Evolutionary conservation across 2,113 vertebrate genomes (phyloP).

Genomic region (Zonotrichia leucophrys): DNA sequence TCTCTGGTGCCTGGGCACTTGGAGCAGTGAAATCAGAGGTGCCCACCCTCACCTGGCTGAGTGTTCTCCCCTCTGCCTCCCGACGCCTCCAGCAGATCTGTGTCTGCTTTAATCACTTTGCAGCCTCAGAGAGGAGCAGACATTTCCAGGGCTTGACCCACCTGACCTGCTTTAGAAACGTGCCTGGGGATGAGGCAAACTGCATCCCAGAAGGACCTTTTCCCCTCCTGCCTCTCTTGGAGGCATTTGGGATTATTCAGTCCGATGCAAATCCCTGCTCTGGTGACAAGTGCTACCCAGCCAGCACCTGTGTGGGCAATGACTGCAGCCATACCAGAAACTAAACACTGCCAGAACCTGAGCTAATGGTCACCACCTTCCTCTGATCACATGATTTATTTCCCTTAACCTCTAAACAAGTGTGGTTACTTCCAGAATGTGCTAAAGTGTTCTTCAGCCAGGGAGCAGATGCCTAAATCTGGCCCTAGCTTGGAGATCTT

Average conservation of each 20-base stretch:
- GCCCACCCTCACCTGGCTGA: not conserved
- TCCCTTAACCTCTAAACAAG: not conserved
- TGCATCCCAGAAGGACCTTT: not conserved
- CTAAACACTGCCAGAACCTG: fast-evolving
- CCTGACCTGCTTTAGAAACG: not conserved
- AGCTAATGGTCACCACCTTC: not conserved
- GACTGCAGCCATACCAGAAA: not conserved
- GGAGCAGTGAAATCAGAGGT: fast-evolving
- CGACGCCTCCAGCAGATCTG: not conserved
- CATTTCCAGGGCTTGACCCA: not conserved
- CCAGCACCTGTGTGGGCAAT: fast-evolving
- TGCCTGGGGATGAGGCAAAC: not conserved
- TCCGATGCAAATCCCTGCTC: not conserved
- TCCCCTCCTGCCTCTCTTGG: not conserved
- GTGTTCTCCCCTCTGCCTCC: not conserved
- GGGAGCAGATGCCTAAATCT: not conserved
- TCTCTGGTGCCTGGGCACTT: not conserved
- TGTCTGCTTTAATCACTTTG: not conserved
- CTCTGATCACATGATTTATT: not conserved
- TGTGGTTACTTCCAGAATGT: not conserved
- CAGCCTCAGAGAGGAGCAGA: not conserved
- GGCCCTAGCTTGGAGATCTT: not conserved
- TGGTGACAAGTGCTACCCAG: not conserved
- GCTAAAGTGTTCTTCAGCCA: not conserved
- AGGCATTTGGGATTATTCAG: not conserved